Evolutionary conservation across 2,113 vertebrate genomes (phyloP).

Genomic region (Pycnonotus jocosus): DNA sequence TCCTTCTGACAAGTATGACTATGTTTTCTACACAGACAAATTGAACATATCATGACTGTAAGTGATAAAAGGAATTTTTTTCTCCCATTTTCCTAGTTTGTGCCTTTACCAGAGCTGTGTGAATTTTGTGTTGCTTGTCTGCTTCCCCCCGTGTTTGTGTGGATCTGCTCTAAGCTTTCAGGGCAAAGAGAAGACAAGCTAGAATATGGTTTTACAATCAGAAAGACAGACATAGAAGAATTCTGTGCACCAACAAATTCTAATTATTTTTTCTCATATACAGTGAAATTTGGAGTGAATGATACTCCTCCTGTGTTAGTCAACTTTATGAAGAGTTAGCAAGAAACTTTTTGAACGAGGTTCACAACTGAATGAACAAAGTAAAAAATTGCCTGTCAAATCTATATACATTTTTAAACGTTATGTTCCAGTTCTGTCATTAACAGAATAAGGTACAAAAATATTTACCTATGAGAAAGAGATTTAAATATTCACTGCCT

Average conservation of each 20-base stretch:
- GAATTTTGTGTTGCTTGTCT: not conserved
- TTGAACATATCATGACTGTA: not conserved
- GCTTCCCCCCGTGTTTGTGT: not conserved
- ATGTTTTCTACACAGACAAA: not conserved
- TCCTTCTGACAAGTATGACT: not conserved
- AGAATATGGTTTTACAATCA: not conserved
- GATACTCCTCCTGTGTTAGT: not conserved
- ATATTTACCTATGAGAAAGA: constrained; percentile 87
- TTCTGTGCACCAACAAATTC: not conserved
- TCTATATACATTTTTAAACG: not conserved
- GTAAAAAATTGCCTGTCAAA: not conserved
- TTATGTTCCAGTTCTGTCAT: not conserved
- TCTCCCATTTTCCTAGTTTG: not conserved
- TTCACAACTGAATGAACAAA: not conserved
- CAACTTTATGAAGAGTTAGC: not conserved
- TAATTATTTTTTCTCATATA: not conserved
- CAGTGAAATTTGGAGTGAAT: not conserved
- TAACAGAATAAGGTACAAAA: not conserved
- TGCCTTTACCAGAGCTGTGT: not conserved
- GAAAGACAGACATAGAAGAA: not conserved
- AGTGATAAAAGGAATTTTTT: not conserved
- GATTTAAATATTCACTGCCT: constrained; percentile 88
- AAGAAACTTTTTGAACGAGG: not conserved
- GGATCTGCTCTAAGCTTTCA: not conserved
- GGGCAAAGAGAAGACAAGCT: not conserved